Evolutionary conservation across 2,888 invertebrate species (phyloP), one percentile per base, ranked within the genome.

Genomic region (Noctua fimbriata): DNA sequence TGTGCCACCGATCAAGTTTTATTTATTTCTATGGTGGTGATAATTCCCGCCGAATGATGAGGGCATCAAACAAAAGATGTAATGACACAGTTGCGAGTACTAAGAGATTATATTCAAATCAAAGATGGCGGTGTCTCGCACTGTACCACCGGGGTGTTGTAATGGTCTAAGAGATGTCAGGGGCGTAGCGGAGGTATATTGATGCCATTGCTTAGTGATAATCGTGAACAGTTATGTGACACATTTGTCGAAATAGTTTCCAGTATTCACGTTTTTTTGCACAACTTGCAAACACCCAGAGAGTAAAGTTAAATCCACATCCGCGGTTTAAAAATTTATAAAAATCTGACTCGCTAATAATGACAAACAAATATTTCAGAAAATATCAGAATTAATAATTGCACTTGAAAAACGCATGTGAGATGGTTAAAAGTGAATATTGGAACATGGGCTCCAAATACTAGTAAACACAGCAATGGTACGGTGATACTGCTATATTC

Each of bases 51-150:
- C 94, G 87, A 90, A 86, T 79, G 84, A 84, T 84, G 87, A 92
- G 92, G 97, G 97, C 96, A 95, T 94, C 96, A 96, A 96, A 96
- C 97, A 96, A 92, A 96, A 96, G 97, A 96, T 96, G 92, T 89
- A 91, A 85, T 90, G 88, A 79, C 83, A 93, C 96, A 96, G 96
- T 92, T 91, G 95, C 96, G 96, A 96, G 95, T 93, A 82, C 88
- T 75, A 65, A 49, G 73, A 73, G 49, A 85, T 28, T 85, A 67
- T 36, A 36, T 65, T 49, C 32, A 82, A 32, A 69, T 72, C 32
- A 69, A 76, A 66, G 49, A 67, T 58, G 85, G 85, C 70, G 87
- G 85, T 73, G 55, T 76, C 96, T 96, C 96, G 95, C 95, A 95
- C 96, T 96, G 96, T 95, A 92, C 87, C 89, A 92, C 96, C 96